A percentile compares a stretch with the other conserved stretches of the same genome.
Evolutionary conservation across 2,113 vertebrate genomes (phyloP).

Genomic region (Aphyosemion australe): DNA sequence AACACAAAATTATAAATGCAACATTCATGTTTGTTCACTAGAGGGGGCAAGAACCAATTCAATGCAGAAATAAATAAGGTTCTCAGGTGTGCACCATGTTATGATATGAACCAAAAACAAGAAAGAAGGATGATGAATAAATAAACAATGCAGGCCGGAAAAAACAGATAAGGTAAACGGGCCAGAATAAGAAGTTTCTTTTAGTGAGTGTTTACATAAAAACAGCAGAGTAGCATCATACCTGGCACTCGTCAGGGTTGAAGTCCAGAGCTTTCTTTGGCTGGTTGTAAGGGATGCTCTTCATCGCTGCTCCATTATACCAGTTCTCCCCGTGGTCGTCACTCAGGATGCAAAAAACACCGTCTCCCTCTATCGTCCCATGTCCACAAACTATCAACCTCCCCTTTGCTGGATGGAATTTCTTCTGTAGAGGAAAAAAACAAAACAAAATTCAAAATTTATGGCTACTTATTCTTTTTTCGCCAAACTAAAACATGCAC

Average conservation of each 20-base stretch:
- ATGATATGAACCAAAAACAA: no score
- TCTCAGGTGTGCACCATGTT: no score
- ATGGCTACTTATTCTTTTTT: no score
- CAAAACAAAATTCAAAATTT: not conserved
- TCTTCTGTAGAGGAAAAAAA: slow-evolving; percentile 77
- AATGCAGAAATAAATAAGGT: no score
- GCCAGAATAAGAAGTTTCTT: no score
- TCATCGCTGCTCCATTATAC: slow-evolving; percentile 79
- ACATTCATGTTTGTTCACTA: no score
- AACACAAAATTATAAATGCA: no score
- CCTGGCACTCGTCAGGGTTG: slow-evolving; percentile 91
- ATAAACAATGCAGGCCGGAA: no score
- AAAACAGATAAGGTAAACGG: not conserved
- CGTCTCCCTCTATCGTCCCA: slow-evolving; percentile 82
- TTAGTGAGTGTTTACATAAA: no score
- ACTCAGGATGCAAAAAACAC: slow-evolving; percentile 89
- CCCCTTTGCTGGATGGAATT: slow-evolving; percentile 75
- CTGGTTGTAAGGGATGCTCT: slow-evolving; percentile 86
- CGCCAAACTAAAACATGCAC: no score
- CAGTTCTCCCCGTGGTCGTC: slow-evolving; percentile 86
- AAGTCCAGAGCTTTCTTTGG: slow-evolving; percentile 81
- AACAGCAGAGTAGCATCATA: slow-evolving; percentile 23
- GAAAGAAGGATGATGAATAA: no score
- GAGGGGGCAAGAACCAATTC: no score
- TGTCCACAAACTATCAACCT: slow-evolving; percentile 90